phyloP scores from a whole-genome alignment of 1,140 invertebrate species.

The Platyura marginata region DNA sequence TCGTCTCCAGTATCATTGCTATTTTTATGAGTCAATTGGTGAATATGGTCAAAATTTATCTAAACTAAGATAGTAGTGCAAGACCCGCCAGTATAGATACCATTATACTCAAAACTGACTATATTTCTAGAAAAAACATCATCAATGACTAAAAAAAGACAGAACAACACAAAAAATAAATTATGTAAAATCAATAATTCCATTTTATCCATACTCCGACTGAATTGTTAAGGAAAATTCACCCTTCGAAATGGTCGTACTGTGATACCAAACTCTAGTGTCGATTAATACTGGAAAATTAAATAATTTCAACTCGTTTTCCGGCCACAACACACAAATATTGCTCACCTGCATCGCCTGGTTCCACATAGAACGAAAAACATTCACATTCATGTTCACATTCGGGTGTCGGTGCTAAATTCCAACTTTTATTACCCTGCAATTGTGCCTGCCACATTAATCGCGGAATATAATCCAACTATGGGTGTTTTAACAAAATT shows the following conservation, averaged over 20 bases:
- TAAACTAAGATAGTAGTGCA: no score
- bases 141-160: no score
- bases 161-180: no score
- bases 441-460: conserved; percentile 91
- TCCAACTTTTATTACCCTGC: conserved; percentile 71
- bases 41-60: no score
- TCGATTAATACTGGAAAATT: conserved; percentile 75
- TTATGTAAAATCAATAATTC: no score
- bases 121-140: no score
- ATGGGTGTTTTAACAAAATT: no score
- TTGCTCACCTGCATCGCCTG: conserved; percentile 49
- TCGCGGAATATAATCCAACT: conserved; percentile 81
- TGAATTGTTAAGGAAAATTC: conserved; percentile 78
- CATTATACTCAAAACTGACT: no score
- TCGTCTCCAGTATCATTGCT: no score
- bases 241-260: conserved; percentile 63
- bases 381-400: conserved; percentile 59
- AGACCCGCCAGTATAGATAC: no score
- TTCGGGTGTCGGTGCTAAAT: conserved; percentile 68
- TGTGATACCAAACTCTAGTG: conserved; percentile 85
- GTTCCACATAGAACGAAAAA: conserved; percentile 59
- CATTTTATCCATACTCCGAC: conserved; percentile 77
- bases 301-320: conserved; percentile 8
- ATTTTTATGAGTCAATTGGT: no score
- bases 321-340: conserved; percentile 3